Conservation (phyloP, 2,797 vertebrate genomes). For the Pseudotriccus pelzelni region DNA sequence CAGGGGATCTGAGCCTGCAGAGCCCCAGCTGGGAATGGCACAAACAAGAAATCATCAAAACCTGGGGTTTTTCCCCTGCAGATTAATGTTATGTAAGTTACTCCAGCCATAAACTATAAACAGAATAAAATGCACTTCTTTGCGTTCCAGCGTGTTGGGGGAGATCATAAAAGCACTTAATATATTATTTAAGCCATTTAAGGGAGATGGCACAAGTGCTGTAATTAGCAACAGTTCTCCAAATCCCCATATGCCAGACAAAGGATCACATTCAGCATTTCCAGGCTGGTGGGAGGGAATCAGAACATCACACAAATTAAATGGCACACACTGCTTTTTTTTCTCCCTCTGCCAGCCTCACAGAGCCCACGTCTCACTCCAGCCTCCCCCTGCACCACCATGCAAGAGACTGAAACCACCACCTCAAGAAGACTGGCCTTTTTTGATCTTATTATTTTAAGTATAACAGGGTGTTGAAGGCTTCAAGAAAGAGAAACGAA, state of each 20-base stretch:
- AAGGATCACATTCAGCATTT: slow-evolving; percentile 55
- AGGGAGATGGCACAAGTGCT: slow-evolving; percentile 44
- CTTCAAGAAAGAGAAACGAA: not conserved
- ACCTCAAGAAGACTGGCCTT: not conserved
- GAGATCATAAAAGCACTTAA: slow-evolving; percentile 59
- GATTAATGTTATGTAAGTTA: not conserved
- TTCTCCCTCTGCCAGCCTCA: not conserved
- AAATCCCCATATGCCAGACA: slow-evolving; percentile 57
- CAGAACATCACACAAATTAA: slow-evolving; percentile 31
- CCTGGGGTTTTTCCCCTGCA: not conserved
- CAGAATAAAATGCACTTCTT: slow-evolving; percentile 22
- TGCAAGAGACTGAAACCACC: not conserved
- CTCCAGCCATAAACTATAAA: not conserved
- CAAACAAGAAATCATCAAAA: not conserved
- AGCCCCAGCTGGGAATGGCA: not conserved
- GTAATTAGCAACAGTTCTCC: slow-evolving; percentile 57
- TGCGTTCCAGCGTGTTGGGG: not conserved
- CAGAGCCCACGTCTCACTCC: not conserved
- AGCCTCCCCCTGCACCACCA: not conserved
- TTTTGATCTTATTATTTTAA: not conserved
- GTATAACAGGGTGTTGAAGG: not conserved
- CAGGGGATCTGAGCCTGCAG: not conserved
- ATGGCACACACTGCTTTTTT: not conserved
- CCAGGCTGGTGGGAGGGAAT: slow-evolving; percentile 44
- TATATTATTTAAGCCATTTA: slow-evolving; percentile 56